These are phyloP conservation scores for Ceraclea dissimilis DNA, from an alignment of 2,888 invertebrate species.

Conservation along the genomic window DNA sequence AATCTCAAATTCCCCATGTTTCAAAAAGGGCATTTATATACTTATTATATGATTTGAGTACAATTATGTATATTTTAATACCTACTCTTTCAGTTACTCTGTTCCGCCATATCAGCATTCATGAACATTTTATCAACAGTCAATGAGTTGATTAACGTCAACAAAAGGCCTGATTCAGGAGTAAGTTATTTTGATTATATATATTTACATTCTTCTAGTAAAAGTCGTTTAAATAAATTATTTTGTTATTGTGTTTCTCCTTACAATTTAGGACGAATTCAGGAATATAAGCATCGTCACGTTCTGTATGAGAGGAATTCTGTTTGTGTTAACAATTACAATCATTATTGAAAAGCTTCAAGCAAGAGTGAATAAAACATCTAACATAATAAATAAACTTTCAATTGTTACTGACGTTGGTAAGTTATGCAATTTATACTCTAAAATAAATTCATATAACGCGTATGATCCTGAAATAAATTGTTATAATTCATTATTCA, in stretches of 20 bases:
- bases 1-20: no score
- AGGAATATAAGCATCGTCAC: conserved; percentile 10
- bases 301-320: conserved; percentile 19
- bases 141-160: conserved; percentile 14
- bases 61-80: not conserved
- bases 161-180: conserved; percentile 9
- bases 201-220: not conserved
- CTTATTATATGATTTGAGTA: not conserved
- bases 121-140: conserved; percentile 23
- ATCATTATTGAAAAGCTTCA: conserved; percentile 17
- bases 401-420: conserved; percentile 23
- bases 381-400: conserved; percentile 24
- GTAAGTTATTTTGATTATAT: not conserved
- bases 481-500: no score
- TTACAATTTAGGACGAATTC: conserved; percentile 14
- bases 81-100: conserved; percentile 17
- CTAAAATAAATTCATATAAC: no score
- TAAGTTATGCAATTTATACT: conserved; percentile 6
- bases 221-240: no score
- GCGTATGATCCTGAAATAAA: no score
- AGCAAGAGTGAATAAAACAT: conserved; percentile 20
- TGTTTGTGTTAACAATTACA: conserved; percentile 20
- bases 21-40: no score
- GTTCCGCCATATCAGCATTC: conserved; percentile 22
- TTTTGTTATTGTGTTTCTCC: no score